Evolutionary conservation across 2,888 invertebrate genomes (phyloP).

Genomic region (Drosophila fulvimacula): DNA sequence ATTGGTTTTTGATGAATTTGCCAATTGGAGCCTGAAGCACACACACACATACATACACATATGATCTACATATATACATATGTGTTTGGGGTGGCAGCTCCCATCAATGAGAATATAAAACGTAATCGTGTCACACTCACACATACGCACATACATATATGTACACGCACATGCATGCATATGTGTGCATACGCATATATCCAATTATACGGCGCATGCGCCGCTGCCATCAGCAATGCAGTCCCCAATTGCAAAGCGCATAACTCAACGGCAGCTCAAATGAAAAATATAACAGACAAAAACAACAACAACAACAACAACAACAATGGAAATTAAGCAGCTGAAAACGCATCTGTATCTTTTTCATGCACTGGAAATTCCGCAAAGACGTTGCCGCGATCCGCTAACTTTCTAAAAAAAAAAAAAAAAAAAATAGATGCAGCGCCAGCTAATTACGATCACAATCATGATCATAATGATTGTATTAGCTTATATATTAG

Average conservation of each 20-base stretch:
- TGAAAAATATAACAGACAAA: conserved; percentile 43
- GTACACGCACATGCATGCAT: conserved; percentile 3
- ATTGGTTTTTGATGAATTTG: conserved; percentile 59
- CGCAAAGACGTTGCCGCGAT: conserved; percentile 62
- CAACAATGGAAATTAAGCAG: conserved; percentile 57
- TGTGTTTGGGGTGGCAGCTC: conserved; percentile 14
- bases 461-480: conserved; percentile 61
- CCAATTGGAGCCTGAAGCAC: conserved; percentile 69
- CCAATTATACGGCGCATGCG: conserved; percentile 74
- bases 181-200: conserved; percentile 40
- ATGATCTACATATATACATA: no score
- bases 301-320: conserved; percentile 26
- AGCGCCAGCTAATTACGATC: conserved; percentile 62
- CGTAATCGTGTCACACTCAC: conserved; percentile 42
- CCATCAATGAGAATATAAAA: conserved; percentile 29
- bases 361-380: conserved; percentile 83
- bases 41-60: conserved; percentile 9
- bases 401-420: conserved; percentile 77
- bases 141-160: conserved; percentile 2
- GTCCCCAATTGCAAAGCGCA: conserved; percentile 69
- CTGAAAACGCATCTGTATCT: conserved; percentile 78
- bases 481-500: conserved; percentile 33
- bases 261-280: conserved; percentile 78
- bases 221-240: conserved; percentile 64
- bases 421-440: conserved; percentile 59